A percentile compares a stretch with the other conserved stretches of the same genome.
phyloP scores from a whole-genome alignment of 2,888 invertebrate species.

The Ennomos fuscantarius region DNA sequence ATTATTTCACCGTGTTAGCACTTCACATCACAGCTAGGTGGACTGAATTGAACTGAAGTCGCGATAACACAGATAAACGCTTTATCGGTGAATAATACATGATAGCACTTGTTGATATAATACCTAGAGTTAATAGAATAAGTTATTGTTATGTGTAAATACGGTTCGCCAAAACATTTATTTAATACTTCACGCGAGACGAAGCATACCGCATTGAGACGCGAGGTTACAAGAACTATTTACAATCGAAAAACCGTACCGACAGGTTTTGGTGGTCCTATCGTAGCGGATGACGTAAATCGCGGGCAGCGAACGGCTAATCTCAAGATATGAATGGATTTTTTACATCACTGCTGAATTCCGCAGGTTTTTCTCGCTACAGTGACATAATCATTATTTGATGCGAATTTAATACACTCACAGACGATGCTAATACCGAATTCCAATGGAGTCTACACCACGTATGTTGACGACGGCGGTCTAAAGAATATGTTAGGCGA shows the following conservation, averaged over 20 bases:
- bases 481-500: slow-evolving; percentile 66
- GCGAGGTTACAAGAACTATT: slow-evolving; percentile 69
- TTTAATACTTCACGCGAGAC: slow-evolving; percentile 48
- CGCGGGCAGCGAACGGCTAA: slow-evolving; percentile 54
- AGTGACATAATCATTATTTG: slow-evolving; percentile 38
- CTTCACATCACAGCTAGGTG: slow-evolving; percentile 48
- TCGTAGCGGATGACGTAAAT: slow-evolving; percentile 71
- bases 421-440: slow-evolving; percentile 22
- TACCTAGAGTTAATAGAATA: slow-evolving; percentile 36
- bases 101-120: slow-evolving; percentile 64
- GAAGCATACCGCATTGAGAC: slow-evolving; percentile 58
- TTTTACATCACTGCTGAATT: slow-evolving; percentile 36
- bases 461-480: slow-evolving; percentile 61
- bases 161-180: slow-evolving; percentile 41
- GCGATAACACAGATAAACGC: slow-evolving; percentile 58
- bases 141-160: slow-evolving; percentile 18
- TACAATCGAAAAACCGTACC: slow-evolving; percentile 72
- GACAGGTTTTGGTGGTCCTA: slow-evolving; percentile 71
- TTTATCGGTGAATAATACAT: slow-evolving; percentile 59
- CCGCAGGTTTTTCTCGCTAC: slow-evolving; percentile 22
- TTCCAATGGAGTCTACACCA: slow-evolving; percentile 37
- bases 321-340: slow-evolving; percentile 45
- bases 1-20: slow-evolving; percentile 49
- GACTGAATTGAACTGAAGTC: slow-evolving; percentile 56
- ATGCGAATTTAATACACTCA: slow-evolving; percentile 30